Evolutionary conservation across 1,140 invertebrate species (phyloP), one percentile per base, ranked within the genome.

Genomic region (Aricia agestis): DNA sequence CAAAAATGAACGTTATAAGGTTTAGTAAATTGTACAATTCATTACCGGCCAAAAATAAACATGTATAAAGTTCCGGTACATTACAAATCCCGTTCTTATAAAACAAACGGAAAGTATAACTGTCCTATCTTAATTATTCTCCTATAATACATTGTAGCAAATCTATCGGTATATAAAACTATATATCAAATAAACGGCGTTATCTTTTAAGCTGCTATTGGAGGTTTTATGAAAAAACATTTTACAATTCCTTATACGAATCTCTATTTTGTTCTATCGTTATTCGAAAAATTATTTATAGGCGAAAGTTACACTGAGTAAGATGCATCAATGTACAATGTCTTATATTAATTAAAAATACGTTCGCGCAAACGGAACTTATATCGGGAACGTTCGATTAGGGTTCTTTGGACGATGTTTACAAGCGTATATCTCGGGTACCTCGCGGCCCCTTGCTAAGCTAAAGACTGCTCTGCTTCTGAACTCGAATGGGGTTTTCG

Each of bases 341-440:
- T 77, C 76, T 77, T 79, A 78, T 57, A 45, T 73, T 76, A 74
- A 45, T 73, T 76, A 74, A 79, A 73, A 74, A 73, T 73, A 69
- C 76, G 69, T 69, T 76, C 74, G 74, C 74, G 76, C 76, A 63
- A 81, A 77, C 76, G 76, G 73, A 80, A 82, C 76, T 71, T 68
- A 74, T 68, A 70, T 63, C 73, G 76, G 72, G 74, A 76, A 77
- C 74, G 67, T 74, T 75, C 72, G 74, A 78, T 70, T 81, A 75
- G 73, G 82, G 83, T 84, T 85, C 77, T 86, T 84, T 90, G 89
- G 89, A 91, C 89, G 87, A 88, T 87, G 77, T 77, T 84, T 87
- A 84, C 79, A 91, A 91, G 89, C 89, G 89, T 91, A 90, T 90
- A 89, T 89, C 86, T 89, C 85, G 86, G 83, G 83, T 75, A 84